These are phyloP conservation scores for Homarus gammarus DNA, from an alignment of 2,888 invertebrate species.

Conservation along the genomic window DNA sequence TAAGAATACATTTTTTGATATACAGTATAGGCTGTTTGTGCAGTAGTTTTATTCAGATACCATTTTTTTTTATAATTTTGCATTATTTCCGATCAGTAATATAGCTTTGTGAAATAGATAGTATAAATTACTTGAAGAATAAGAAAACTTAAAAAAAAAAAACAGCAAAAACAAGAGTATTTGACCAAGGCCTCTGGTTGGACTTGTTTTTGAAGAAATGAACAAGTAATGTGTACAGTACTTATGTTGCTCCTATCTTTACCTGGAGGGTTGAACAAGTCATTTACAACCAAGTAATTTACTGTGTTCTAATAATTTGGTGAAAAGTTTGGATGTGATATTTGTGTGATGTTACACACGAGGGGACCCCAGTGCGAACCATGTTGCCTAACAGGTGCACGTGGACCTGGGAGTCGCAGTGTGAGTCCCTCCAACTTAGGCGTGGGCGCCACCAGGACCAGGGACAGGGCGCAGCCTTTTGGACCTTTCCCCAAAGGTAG, in stretches of 20 bases:
- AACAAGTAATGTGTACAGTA: background rate
- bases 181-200: background rate
- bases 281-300: background rate
- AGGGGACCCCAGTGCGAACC: slow-evolving; percentile 42
- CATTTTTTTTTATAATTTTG: no score
- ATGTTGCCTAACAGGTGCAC: slow-evolving; percentile 59
- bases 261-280: background rate
- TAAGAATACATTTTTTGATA: no score
- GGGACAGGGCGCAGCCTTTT: slow-evolving; percentile 81
- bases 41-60: no score
- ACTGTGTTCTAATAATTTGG: background rate
- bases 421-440: slow-evolving; percentile 80
- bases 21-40: no score
- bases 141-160: no score
- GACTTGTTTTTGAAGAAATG: no score
- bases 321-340: background rate
- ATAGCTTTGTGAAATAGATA: no score
- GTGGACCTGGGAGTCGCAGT: slow-evolving; percentile 78
- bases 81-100: no score
- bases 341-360: background rate
- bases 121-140: no score
- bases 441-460: slow-evolving; percentile 48
- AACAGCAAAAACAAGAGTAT: background rate
- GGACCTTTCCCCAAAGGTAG: slow-evolving; percentile 87
- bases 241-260: background rate